Evolutionary conservation across 2,888 invertebrate genomes (phyloP), one percentile per base, ranked within the genome.

Genomic region (Anaspis maculata): DNA sequence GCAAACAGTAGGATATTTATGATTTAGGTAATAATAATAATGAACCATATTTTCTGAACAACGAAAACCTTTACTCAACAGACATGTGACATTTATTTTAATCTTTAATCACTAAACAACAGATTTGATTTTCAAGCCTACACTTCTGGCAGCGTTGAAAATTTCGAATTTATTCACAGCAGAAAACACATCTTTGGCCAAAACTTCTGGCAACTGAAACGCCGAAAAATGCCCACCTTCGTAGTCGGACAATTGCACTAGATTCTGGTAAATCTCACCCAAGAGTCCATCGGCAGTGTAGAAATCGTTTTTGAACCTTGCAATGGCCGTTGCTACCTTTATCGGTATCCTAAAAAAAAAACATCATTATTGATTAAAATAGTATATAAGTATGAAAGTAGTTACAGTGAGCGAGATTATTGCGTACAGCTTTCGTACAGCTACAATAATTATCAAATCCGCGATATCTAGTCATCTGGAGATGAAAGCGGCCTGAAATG

Each of bases 251-350:
- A 50, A 32, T 9, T 53, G 82, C 3, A 85, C 66, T 27, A 89
- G 62, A 59, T 87, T 83, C 9, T 53, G 59, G 57, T 69, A 87
- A 46, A 75, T 78, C 1, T 72, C 59, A 25, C 65, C 62, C 3
- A 87, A 51, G 0, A 83, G 73, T 7, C 66, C 58, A 40, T 73
- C 74, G 0, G 64, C 25, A n/a, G n/a, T n/a, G n/a, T n/a, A n/a
- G 1, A 88, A 12, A 45, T 91, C 90, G 45, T 83, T 49, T 3
- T 78, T 80, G 52, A 86, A 87, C 10, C 73, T 71, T 0, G 85
- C 80, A 50, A 85, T 83, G 30, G 77, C 87, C 0, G 76, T 74
- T 3, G 88, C 88, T 1, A 84, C 83, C 0, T 56, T 50, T 0
- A 82, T 70, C 7, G 79, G 78, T 23, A 79, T 44, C 13, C 57